Evolutionary conservation across 2,888 invertebrate species (phyloP).

Genomic region (Metacarcinus magister): DNA sequence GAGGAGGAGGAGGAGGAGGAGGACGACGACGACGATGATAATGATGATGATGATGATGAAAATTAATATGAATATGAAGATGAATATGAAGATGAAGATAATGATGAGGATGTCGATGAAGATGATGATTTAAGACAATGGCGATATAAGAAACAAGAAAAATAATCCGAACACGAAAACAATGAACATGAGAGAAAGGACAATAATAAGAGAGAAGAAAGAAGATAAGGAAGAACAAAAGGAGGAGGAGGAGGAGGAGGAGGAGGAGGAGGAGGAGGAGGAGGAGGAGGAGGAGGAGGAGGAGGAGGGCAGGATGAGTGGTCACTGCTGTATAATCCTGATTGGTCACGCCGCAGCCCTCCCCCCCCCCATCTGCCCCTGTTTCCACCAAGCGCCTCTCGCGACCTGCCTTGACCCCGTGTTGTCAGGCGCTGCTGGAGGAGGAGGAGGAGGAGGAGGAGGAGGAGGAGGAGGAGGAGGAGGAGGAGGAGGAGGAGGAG

Average conservation of each 20-base stretch:
- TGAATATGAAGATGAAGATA: too few species aligned
- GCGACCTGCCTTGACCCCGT: not conserved
- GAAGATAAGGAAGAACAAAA: not conserved
- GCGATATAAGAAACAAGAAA: not conserved
- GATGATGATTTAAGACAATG: not conserved
- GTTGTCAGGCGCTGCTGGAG: slow-evolving; percentile 2
- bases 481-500: not conserved
- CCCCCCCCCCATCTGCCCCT: not conserved
- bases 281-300: slow-evolving; percentile 35
- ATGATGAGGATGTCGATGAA: too few species aligned
- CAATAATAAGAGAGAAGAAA: not conserved
- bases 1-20: too few species aligned
- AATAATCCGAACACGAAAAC: not conserved
- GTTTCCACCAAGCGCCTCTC: too few species aligned
- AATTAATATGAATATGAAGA: too few species aligned
- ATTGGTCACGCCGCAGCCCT: slow-evolving; percentile 29
- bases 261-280: not conserved
- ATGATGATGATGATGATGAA: too few species aligned
- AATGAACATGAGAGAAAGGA: not conserved
- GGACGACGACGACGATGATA: too few species aligned
- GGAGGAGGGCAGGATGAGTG: slow-evolving; percentile 77
- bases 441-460: not conserved
- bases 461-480: not conserved
- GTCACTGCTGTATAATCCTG: slow-evolving; percentile 65
- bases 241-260: not conserved